Percentiles rank a stretch among this genome's conserved stretches.
Conservation (phyloP, 2,888 invertebrate genomes). For the Hemaris fuciformis region DNA sequence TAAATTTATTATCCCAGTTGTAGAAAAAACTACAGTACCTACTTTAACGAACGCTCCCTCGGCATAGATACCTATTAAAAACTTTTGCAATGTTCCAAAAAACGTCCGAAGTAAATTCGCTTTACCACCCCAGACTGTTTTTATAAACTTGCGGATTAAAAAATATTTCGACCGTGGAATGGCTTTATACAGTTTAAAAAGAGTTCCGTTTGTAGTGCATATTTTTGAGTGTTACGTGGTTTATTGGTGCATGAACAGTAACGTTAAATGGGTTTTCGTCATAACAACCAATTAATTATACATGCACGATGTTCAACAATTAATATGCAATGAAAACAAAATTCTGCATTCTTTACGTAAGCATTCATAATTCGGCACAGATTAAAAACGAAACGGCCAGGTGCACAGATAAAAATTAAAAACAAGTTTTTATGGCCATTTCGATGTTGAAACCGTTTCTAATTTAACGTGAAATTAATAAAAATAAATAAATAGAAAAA, state of each 20-base stretch:
- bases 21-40: not conserved
- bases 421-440: not conserved
- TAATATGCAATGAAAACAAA: not conserved
- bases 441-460: not conserved
- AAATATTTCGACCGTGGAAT: not conserved
- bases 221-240: not conserved
- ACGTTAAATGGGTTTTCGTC: conserved; percentile 7
- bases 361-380: not conserved
- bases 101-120: not conserved
- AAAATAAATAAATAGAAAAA: too few species aligned
- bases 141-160: not conserved
- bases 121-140: not conserved
- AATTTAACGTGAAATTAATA: too few species aligned
- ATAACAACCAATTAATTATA: conserved; percentile 16
- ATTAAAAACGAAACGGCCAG: not conserved
- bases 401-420: not conserved
- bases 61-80: not conserved
- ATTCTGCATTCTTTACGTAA: conserved; percentile 9
- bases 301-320: conserved; percentile 5
- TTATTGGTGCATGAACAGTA: conserved; percentile 2
- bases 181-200: not conserved
- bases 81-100: not conserved
- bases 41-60: not conserved
- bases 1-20: not conserved
- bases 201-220: not conserved